Percentiles rank a stretch among this genome's conserved stretches.
phyloP scores from a whole-genome alignment of 2,113 vertebrate genomes.

The Delphinapterus leucas region DNA sequence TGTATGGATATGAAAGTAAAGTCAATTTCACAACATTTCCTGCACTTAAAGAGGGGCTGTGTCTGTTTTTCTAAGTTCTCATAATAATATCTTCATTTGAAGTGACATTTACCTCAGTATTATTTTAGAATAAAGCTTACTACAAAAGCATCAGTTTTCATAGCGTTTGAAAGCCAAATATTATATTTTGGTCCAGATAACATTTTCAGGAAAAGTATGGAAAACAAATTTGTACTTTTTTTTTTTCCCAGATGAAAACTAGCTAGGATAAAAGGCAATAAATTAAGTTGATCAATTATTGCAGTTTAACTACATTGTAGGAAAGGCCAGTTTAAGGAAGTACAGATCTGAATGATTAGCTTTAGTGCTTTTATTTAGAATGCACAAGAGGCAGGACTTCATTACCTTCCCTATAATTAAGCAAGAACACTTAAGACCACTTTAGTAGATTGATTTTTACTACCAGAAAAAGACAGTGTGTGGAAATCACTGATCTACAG shows the following conservation, averaged over 20 bases:
- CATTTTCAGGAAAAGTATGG: not conserved
- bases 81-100: not conserved
- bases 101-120: not conserved
- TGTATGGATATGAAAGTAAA: not conserved
- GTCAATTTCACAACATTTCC: conserved; percentile 5
- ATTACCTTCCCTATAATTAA: conserved; percentile 67
- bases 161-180: not conserved
- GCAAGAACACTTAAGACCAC: conserved; percentile 41
- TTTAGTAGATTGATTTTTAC: conserved; percentile 57
- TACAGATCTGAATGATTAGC: not conserved
- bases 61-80: not conserved
- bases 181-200: not conserved
- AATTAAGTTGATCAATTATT: not conserved
- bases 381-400: conserved; percentile 33
- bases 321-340: conserved; percentile 15
- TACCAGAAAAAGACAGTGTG: conserved; percentile 19
- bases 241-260: not conserved
- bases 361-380: conserved; percentile 4
- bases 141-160: not conserved
- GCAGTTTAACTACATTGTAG: not conserved
- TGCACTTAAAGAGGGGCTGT: not conserved
- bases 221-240: not conserved
- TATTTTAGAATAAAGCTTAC: conserved; percentile 33
- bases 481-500: conserved; percentile 1
- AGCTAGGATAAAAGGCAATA: conserved; percentile 18